Percentiles rank a stretch among this genome's conserved stretches.
These are phyloP conservation scores for Palythoa caribaeorum DNA, from an alignment of 92 coral and sea anemone species.

Conservation along the genomic window DNA sequence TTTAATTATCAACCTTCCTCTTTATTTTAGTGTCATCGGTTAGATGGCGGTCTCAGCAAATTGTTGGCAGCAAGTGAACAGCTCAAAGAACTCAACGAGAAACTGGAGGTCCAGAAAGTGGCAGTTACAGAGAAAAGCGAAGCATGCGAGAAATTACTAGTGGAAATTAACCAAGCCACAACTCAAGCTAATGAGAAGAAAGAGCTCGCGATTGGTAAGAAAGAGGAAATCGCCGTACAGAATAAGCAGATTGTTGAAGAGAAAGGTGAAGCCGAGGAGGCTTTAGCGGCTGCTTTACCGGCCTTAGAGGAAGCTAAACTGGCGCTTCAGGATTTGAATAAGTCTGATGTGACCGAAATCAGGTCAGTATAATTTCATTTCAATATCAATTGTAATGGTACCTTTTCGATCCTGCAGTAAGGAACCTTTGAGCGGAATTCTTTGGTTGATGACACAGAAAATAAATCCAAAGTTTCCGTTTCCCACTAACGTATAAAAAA, in stretches of 20 bases:
- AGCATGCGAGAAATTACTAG: slow-evolving; percentile 94
- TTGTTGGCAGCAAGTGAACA: slow-evolving; percentile 98
- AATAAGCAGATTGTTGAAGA: slow-evolving; percentile 91
- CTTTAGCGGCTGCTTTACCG: slow-evolving; percentile 93
- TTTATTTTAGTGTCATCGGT: slow-evolving; percentile 48
- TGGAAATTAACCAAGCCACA: slow-evolving; percentile 90
- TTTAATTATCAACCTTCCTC: neutral
- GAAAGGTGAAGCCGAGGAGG: slow-evolving; percentile 96
- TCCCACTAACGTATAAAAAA: no score
- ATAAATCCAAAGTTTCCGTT: no score
- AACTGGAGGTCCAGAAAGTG: slow-evolving; percentile 93
- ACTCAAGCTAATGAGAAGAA: slow-evolving; percentile 95
- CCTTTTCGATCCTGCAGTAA: neutral
- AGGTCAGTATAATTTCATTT: slow-evolving; percentile 46
- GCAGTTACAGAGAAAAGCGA: slow-evolving; percentile 99
- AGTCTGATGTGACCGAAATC: slow-evolving; percentile 99
- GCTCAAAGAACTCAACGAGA: slow-evolving; percentile 97
- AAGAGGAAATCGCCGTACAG: slow-evolving; percentile 92
- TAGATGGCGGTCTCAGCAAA: slow-evolving; percentile 99
- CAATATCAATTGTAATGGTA: neutral
- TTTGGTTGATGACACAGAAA: no score
- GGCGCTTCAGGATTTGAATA: slow-evolving; percentile 96
- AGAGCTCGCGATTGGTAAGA: slow-evolving; percentile 93
- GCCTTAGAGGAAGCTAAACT: slow-evolving; percentile 97
- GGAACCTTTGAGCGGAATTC: no score